These are phyloP conservation scores for Hypomesus transpacificus DNA, from an alignment of 2,113 vertebrate genomes.

Conservation along the genomic window DNA sequence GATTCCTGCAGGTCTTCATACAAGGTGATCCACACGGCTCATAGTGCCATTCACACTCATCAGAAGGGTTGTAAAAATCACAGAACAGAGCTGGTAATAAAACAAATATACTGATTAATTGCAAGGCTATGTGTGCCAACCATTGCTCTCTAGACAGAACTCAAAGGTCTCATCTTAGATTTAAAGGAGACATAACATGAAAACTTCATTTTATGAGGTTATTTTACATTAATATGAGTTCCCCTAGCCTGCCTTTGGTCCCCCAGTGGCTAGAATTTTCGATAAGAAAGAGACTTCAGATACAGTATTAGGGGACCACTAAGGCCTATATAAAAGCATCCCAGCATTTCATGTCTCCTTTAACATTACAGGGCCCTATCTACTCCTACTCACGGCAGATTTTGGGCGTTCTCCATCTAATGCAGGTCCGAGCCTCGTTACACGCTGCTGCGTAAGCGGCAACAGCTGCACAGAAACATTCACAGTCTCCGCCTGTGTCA, in stretches of 20 bases:
- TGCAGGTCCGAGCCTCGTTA: constrained; percentile 72
- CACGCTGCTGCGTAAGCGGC: constrained; percentile 88
- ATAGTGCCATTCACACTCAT: constrained; percentile 88
- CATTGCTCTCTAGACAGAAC: neutral
- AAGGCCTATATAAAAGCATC: no score
- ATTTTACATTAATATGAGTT: no score
- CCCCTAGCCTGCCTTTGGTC: no score
- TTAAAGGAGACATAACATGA: no score
- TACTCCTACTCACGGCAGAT: constrained; percentile 82
- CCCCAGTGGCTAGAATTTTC: no score
- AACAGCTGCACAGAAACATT: constrained; percentile 91
- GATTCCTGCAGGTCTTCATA: constrained; percentile 84
- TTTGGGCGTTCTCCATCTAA: constrained; percentile 85
- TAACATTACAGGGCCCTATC: neutral
- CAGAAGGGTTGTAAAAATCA: constrained; percentile 84
- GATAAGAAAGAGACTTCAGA: no score
- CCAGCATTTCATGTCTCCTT: no score
- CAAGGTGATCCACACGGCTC: constrained; percentile 80
- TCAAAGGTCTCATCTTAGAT: neutral
- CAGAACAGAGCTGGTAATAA: constrained; percentile 81
- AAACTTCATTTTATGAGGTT: no score
- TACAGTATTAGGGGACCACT: no score
- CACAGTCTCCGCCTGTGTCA: constrained; percentile 87
- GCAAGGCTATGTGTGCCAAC: neutral
- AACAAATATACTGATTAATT: neutral